Evolutionary conservation across 2,113 vertebrate genomes (phyloP).

Genomic region (Percopsis transmontana): DNA sequence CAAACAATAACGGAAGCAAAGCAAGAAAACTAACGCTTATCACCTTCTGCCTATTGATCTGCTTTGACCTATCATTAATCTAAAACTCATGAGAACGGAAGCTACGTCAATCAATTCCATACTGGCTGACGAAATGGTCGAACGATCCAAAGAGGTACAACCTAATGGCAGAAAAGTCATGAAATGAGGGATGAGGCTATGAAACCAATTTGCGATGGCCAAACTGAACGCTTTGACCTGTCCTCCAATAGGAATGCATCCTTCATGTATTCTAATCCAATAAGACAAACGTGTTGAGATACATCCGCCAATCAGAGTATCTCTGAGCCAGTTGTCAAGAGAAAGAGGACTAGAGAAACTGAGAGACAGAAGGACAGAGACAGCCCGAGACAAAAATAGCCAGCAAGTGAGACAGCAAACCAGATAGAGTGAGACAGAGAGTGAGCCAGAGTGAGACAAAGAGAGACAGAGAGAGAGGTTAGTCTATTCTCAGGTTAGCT

Average conservation of each 20-base stretch:
- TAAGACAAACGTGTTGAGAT: slow-evolving; percentile 9
- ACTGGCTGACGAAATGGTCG: not conserved
- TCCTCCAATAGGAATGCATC: slow-evolving; percentile 10
- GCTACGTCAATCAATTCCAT: not conserved
- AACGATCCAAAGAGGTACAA: not conserved
- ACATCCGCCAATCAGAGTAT: slow-evolving; percentile 21
- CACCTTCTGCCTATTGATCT: not conserved
- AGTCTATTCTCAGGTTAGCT: too few relatives aligned
- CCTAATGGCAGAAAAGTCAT: not conserved
- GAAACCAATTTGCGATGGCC: not conserved
- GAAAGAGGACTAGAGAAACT: slow-evolving; percentile 32
- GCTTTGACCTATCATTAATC: not conserved
- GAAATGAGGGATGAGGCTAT: not conserved
- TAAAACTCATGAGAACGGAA: not conserved
- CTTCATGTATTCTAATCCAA: slow-evolving; percentile 15
- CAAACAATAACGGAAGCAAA: not conserved
- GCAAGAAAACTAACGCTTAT: not conserved
- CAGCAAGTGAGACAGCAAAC: too few relatives aligned
- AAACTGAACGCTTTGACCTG: not conserved
- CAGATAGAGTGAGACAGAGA: not conserved
- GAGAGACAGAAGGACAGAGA: not conserved
- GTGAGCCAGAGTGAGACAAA: not conserved
- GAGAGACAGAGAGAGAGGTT: not conserved
- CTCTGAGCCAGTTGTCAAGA: slow-evolving; percentile 26
- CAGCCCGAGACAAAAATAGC: not conserved